These are phyloP conservation scores for Dinocampus coccinellae DNA, from an alignment of 2,888 invertebrate genomes.

Conservation along the genomic window DNA sequence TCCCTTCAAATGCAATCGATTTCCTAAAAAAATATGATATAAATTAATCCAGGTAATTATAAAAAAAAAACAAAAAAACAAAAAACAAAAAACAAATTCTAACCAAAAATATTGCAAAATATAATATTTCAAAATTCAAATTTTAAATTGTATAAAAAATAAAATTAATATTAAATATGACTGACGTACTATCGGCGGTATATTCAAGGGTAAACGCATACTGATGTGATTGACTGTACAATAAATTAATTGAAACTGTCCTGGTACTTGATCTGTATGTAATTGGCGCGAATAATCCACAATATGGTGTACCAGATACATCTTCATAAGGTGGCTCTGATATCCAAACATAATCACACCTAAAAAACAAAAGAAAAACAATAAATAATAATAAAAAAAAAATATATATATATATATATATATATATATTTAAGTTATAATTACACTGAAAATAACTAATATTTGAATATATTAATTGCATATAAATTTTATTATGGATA, in stretches of 20 bases:
- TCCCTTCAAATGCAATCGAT: constrained; percentile 68
- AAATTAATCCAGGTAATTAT: not conserved
- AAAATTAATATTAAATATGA: not conserved
- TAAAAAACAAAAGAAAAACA: constrained; percentile 47
- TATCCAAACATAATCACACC: constrained; percentile 77
- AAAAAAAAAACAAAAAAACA: not conserved
- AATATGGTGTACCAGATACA: constrained; percentile 74
- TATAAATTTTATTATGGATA: too few relatives aligned
- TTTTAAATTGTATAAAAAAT: not conserved
- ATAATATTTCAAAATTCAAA: not conserved
- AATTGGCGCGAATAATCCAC: constrained; percentile 70
- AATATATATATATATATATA: too few relatives aligned
- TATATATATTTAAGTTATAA: not conserved
- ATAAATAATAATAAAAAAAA: too few relatives aligned
- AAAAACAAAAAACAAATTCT: too few relatives aligned
- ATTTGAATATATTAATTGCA: too few relatives aligned
- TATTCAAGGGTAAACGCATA: constrained; percentile 78
- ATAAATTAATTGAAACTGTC: constrained; percentile 73
- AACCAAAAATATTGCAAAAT: not conserved
- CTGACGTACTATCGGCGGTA: constrained; percentile 73
- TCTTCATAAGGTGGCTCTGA: constrained; percentile 77
- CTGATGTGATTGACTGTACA: constrained; percentile 73
- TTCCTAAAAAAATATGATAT: constrained; percentile 69
- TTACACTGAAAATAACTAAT: too few relatives aligned
- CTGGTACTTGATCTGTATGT: constrained; percentile 75